Percentiles rank a stretch among this genome's conserved stretches.
phyloP scores from a whole-genome alignment of 37 sponge, comb jelly and placozoan genomes.

The Ianthella basta region DNA sequence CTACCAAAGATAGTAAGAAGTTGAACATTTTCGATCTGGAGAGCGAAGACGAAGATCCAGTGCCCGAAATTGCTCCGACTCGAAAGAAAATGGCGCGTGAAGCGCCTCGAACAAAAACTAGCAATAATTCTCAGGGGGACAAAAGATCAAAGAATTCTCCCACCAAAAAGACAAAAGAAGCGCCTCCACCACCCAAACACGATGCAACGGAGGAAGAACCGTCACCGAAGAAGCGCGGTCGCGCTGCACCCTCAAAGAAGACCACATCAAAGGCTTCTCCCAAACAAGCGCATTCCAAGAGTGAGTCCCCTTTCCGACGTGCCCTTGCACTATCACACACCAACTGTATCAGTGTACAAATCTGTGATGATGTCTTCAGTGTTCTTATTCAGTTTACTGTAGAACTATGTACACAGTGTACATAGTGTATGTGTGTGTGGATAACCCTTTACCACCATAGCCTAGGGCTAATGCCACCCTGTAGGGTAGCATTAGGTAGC shows the following conservation, averaged over 20 bases:
- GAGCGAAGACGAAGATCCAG: constrained; percentile 2
- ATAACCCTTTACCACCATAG: no score
- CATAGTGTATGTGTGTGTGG: no score
- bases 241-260: not conserved
- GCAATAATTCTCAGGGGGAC: not conserved
- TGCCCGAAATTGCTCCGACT: not conserved
- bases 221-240: no score
- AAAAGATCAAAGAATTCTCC: not conserved
- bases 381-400: not conserved
- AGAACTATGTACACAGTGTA: no score
- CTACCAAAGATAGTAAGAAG: not conserved
- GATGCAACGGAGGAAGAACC: no score
- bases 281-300: not conserved
- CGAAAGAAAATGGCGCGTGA: not conserved
- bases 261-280: not conserved
- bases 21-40: not conserved
- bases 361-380: not conserved
- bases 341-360: not conserved
- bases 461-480: no score
- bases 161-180: not conserved
- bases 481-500: no score
- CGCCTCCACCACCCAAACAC: not conserved
- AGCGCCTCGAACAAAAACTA: not conserved
- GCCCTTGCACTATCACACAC: not conserved
- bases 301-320: not conserved